Base-by-base conservation (phyloP, 2,113 vertebrate species). In the Hypanus sabinus region DNA sequence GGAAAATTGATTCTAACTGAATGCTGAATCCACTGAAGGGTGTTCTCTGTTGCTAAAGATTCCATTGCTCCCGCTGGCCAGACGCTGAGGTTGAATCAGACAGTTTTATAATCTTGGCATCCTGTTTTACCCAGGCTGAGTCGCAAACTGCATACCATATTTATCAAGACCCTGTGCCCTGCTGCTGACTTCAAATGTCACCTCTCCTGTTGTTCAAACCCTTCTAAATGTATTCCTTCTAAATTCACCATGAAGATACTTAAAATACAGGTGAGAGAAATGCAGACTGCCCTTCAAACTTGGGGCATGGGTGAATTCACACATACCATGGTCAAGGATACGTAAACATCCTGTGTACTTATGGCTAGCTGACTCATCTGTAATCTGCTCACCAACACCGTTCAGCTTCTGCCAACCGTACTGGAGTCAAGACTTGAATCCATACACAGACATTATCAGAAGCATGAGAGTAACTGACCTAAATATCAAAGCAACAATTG, bases 321-420 rank as follows among this genome's bases (percentile, higher is more conserved):
- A n/a, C 85, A 90, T 62, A 65, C 57, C 30, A 33, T 88, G 83
- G 83, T 87, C 55, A 60, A 60, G 9, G 30, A 62, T 30, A n/a
- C 65, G 65, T 65, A 90, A 90, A 90, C 60, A 65, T 90, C 85
- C 85, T 90, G 57, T 90, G 85, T 90, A 90, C 85, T 90, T 90
- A 90, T 90, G 85, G 85, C 57, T 36, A 90, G 30, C 60, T 90
- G 85, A 90, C 85, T 90, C 60, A 90, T 60, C 85, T 18, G 60
- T 90, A 33, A 88, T 36, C n/a, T 90, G 60, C 60, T 90, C n/a
- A 68, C 60, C 62, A n/a, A 68, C 30, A 16, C 60, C 33, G 57
- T 36, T 33, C 30, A 65, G 85, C 14, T 90, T 90, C 60, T 65
- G 60, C 85, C 30, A 90, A 30, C 6, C 33, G 30, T 65, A 18